Base-by-base conservation (phyloP, 2,888 invertebrate genomes). In the Ganaspis brasiliensis region DNA sequence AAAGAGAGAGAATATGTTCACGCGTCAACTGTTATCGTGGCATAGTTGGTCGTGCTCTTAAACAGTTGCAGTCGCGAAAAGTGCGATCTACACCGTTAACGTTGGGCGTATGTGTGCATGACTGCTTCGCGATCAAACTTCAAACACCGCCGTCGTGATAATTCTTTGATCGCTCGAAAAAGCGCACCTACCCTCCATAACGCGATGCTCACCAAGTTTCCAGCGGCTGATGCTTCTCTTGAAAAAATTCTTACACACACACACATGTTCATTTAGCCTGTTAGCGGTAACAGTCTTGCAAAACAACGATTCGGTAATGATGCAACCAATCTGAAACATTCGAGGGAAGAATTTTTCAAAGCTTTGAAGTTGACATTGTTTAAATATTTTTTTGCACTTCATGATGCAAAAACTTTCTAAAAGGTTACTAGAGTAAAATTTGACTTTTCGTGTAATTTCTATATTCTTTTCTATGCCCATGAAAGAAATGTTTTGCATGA, bases 91-190 rank as follows among this genome's bases (percentile, higher is more conserved):
- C 63, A 67, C 82, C 78, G 83, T 84, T 83, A 83, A 86, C 79
- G 77, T 59, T 24, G 59, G 59, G 52, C 40, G 74, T 74, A 67
- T 73, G 81, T 79, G 86, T 85, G 87, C 88, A 83, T 86, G 86
- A 87, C 83, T 89, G 86, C 85, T 76, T 82, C 80, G 82, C 85
- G 87, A 88, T 90, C 88, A 89, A 88, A 88, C 87, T 86, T 80
- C 85, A 86, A 86, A 86, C 85, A 83, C 81, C 84, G 82, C 81
- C 81, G 79, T 82, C 81, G 84, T 85, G 87, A 87, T 90, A 89
- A 90, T 90, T 89, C 89, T 90, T 90, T 90, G 89, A 90, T 90
- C 89, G 87, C 84, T 86, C 85, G 84, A 85, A 89, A 88, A 88
- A 89, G 89, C 88, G 86, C 86, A 83, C 84, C 83, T 79, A 79